These are phyloP conservation scores for Danaus chrysippus DNA, from an alignment of 2,888 invertebrate species.

Conservation along the genomic window DNA sequence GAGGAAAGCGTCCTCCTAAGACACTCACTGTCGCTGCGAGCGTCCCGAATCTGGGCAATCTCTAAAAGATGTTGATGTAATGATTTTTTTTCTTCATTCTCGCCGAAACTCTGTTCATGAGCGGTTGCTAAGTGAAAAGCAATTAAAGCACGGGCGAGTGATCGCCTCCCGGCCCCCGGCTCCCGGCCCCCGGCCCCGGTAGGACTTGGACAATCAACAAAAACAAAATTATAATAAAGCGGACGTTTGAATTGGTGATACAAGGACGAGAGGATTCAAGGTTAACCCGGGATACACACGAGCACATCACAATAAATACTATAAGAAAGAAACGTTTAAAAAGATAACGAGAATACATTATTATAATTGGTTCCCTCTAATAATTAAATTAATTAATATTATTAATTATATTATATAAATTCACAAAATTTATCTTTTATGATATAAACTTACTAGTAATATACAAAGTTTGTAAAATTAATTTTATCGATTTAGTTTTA, in stretches of 20 bases:
- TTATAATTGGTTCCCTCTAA: too few species aligned
- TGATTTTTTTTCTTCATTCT: slow-evolving; percentile 77
- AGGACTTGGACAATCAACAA: slow-evolving; percentile 64
- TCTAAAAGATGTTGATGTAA: slow-evolving; percentile 78
- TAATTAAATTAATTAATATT: too few species aligned
- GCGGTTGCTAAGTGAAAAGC: slow-evolving; percentile 79
- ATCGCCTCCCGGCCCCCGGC: slow-evolving; percentile 59
- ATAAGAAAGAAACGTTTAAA: too few species aligned
- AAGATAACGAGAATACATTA: too few species aligned
- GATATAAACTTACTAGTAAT: too few species aligned
- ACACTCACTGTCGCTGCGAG: slow-evolving; percentile 68
- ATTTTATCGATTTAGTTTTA: too few species aligned
- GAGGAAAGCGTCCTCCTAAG: slow-evolving; percentile 73
- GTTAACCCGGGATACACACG: too few species aligned
- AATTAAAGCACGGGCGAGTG: slow-evolving; percentile 80
- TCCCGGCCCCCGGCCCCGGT: slow-evolving; percentile 40
- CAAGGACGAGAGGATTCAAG: not conserved
- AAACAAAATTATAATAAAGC: slow-evolving; percentile 45
- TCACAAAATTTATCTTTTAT: too few species aligned
- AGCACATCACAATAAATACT: too few species aligned
- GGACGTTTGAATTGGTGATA: not conserved
- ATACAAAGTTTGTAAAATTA: too few species aligned
- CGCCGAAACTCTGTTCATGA: slow-evolving; percentile 73
- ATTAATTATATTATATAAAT: too few species aligned
- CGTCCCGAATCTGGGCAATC: slow-evolving; percentile 77